Percentiles rank a stretch among this genome's conserved stretches.
These are phyloP conservation scores for Triplophysa siluroides DNA, from an alignment of 2,113 vertebrate species.

Conservation along the genomic window DNA sequence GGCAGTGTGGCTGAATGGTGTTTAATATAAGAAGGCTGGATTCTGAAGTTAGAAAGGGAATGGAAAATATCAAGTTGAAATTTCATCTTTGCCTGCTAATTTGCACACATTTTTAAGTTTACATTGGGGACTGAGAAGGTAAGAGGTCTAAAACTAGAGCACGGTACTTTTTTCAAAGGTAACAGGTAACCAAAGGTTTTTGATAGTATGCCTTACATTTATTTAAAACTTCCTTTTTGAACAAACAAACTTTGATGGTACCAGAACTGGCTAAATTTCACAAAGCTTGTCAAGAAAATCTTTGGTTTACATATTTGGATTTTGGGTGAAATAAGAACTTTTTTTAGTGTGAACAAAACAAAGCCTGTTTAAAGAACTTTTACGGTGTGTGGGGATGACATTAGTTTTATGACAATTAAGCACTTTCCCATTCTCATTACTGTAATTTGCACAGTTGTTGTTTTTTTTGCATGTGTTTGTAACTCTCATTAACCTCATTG, in stretches of 20 bases:
- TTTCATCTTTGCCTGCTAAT: neutral
- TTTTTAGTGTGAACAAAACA: neutral
- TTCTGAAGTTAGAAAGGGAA: slow-evolving; percentile 33
- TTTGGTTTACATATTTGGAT: neutral
- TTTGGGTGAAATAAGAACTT: neutral
- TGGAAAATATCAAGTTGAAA: slow-evolving; percentile 26
- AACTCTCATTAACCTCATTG: too few species aligned
- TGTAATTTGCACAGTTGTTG: neutral
- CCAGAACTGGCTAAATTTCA: neutral
- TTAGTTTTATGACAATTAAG: neutral
- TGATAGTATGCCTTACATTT: neutral
- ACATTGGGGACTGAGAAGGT: neutral
- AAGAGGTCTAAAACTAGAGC: neutral
- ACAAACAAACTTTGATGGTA: too few species aligned
- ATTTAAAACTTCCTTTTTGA: neutral
- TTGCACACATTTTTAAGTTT: neutral
- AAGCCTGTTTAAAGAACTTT: neutral
- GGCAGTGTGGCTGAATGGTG: neutral
- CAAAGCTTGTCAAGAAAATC: neutral
- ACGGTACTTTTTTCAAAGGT: neutral
- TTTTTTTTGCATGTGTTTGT: neutral
- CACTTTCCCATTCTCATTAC: neutral
- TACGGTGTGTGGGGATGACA: too few species aligned
- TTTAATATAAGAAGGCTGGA: slow-evolving; percentile 46
- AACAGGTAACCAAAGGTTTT: neutral